Conservation (phyloP, 2,113 vertebrate species). For the Pyxicephalus adspersus region DNA sequence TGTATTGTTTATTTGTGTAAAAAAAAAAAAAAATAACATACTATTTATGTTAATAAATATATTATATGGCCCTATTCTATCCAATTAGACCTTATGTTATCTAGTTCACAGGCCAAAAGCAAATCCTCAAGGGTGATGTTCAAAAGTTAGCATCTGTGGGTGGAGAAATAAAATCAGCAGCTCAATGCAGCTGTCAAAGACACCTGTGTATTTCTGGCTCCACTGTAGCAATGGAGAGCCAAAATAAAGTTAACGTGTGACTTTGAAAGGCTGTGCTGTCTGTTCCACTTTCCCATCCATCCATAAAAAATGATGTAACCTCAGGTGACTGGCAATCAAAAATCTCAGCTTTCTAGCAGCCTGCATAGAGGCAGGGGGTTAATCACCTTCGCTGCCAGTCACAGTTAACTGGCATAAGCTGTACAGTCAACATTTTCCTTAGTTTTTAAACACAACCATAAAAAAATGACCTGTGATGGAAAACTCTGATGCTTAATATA, state of each 20-base stretch:
- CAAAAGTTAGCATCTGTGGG: constrained; percentile 34
- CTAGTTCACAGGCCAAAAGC: constrained; percentile 5
- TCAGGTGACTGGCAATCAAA: constrained; percentile 39
- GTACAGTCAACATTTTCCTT: constrained; percentile 9
- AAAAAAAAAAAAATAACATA: not conserved
- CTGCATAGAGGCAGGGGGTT: constrained; percentile 36
- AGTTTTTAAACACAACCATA: not conserved
- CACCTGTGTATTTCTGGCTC: constrained; percentile 34
- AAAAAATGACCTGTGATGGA: not conserved
- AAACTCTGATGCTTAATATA: not conserved
- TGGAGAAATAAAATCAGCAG: constrained; percentile 30
- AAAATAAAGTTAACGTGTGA: constrained; percentile 48
- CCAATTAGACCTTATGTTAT: constrained; percentile 42
- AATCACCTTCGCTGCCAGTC: constrained; percentile 35
- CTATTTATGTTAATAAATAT: constrained; percentile 5
- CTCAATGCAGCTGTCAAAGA: constrained; percentile 34
- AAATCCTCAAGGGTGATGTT: constrained; percentile 31
- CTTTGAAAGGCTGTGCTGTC: constrained; percentile 44
- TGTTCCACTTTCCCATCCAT: constrained; percentile 37
- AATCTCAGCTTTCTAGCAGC: constrained; percentile 27
- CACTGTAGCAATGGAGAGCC: constrained; percentile 12
- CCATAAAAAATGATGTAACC: constrained; percentile 43
- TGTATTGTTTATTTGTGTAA: too few relatives aligned
- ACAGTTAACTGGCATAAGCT: constrained; percentile 14
- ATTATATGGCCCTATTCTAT: constrained; percentile 10